Conservation (phyloP, 2,113 vertebrate genomes). For the Percopsis transmontana region DNA sequence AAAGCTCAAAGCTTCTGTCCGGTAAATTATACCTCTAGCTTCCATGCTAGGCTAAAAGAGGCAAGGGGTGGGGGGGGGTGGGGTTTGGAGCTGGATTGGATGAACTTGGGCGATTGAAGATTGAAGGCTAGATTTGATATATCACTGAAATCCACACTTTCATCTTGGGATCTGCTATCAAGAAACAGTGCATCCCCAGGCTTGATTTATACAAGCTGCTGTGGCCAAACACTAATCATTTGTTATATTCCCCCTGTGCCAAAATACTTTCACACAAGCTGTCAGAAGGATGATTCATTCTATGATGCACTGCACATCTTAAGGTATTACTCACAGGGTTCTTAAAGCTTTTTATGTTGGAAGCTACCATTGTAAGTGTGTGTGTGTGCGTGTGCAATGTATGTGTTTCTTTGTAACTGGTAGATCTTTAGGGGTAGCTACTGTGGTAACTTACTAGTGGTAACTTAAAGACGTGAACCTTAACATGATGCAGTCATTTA, state of each 20-base stretch:
- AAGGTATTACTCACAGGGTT: conserved; percentile 29
- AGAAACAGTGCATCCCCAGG: conserved; percentile 39
- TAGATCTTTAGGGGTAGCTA: not conserved
- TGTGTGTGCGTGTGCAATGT: not conserved
- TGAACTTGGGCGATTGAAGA: conserved; percentile 29
- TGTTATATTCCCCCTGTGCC: conserved; percentile 51
- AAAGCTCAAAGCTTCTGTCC: conserved; percentile 58
- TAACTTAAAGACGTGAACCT: no score
- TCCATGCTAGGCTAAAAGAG: conserved; percentile 19
- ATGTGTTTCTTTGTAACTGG: not conserved
- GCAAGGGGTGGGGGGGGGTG: not conserved
- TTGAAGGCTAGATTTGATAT: conserved; percentile 38
- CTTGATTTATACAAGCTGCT: conserved; percentile 55
- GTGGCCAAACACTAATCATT: conserved; percentile 53
- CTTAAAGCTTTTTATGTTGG: conserved; percentile 18
- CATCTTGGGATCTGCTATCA: conserved; percentile 51
- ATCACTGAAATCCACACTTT: conserved; percentile 46
- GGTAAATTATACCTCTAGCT: conserved; percentile 27
- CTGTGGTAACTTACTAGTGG: not conserved
- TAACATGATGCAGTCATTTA: no score
- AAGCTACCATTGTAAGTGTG: not conserved
- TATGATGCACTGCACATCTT: conserved; percentile 33
- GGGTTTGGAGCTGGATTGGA: not conserved
- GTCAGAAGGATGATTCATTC: conserved; percentile 43
- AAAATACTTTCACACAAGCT: conserved; percentile 48